A percentile compares a stretch with the other conserved stretches of the same genome.
These are phyloP conservation scores for Bombus soroeensis DNA, from an alignment of 1,140 invertebrate genomes.

Conservation along the genomic window DNA sequence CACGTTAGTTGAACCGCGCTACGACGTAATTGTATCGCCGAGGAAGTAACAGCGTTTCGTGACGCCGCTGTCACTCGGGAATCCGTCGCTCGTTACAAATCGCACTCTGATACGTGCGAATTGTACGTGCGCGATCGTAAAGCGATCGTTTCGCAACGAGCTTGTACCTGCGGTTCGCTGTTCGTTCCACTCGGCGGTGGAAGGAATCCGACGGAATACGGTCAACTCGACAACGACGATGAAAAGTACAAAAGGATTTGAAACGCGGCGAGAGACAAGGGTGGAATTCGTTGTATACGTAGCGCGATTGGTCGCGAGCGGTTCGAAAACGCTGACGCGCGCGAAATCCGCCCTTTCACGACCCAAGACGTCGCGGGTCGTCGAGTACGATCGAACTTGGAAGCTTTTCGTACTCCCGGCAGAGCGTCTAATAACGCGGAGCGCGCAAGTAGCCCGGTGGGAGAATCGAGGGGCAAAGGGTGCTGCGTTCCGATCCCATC, in stretches of 20 bases:
- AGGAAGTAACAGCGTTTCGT: constrained; percentile 43
- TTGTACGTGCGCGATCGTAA: too few species aligned
- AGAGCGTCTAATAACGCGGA: constrained; percentile 31
- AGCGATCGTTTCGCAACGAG: too few species aligned
- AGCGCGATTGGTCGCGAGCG: background rate
- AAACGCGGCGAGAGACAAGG: background rate
- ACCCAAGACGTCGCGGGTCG: constrained; percentile 30
- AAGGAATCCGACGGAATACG: too few species aligned
- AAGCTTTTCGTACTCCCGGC: constrained; percentile 23
- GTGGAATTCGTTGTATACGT: background rate
- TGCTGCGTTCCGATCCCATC: constrained; percentile 7
- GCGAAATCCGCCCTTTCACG: constrained; percentile 12
- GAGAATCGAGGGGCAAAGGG: constrained; percentile 2
- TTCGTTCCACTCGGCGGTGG: too few species aligned
- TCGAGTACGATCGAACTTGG: constrained; percentile 43
- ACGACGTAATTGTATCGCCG: constrained; percentile 70
- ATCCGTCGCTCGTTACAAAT: background rate
- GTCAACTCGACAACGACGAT: too few species aligned
- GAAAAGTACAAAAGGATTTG: background rate
- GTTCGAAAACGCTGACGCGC: constrained; percentile 45
- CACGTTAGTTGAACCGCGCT: constrained; percentile 9
- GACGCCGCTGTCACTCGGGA: background rate
- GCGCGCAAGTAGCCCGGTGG: constrained; percentile 22
- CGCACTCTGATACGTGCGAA: too few species aligned
- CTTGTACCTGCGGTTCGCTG: too few species aligned